Evolutionary conservation across 1,140 invertebrate genomes (phyloP), one percentile per base, ranked within the genome.

Genomic region (Popillia japonica): DNA sequence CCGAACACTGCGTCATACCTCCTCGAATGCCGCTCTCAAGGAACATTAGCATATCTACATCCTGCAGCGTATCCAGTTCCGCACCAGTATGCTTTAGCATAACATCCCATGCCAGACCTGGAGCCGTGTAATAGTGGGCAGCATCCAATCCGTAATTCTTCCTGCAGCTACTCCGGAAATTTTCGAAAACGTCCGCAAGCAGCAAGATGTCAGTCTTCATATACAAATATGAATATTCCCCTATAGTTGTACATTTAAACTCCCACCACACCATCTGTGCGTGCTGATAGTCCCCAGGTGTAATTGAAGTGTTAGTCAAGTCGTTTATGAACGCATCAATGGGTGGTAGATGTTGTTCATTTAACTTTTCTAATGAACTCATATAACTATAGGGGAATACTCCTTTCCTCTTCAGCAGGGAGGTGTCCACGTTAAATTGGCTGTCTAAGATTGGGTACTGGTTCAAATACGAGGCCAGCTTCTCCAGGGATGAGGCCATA

Each of bases 1-100:
- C 79, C 4, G 59, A 80, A 41, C 79, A 81, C 77, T 83, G 80
- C 40, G 42, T 76, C 9, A 82, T 68, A 61, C 81, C 79, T 68
- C 79, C 81, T 55, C 81, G 14, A 40, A 82, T 83, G 9, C 76
- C 77, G n/a, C 40, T 81, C 79, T 87, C 83, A 44, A 86, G 81
- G 64, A 84, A 83, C 9, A 85, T 14, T 6, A 85, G 14, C 78
- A 81, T 83, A 78, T 85, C 84, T 61, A 83, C 75, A 79, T 85
- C 83, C 0, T 81, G 84, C n/a, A 90, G 72, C 11, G 89, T 76
- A 79, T 90, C 87, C 75, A 91, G 78, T 83, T 87, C 59, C n/a
- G 20, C 22, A 8, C 73, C 40, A 6, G 87, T 88, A 22, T 76
- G 77, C 80, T 86, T 86, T 40, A 88, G 77, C 85, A 86, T 86